Evolutionary conservation across 2,888 invertebrate genomes (phyloP).

Genomic region (Cantharis lateralis): DNA sequence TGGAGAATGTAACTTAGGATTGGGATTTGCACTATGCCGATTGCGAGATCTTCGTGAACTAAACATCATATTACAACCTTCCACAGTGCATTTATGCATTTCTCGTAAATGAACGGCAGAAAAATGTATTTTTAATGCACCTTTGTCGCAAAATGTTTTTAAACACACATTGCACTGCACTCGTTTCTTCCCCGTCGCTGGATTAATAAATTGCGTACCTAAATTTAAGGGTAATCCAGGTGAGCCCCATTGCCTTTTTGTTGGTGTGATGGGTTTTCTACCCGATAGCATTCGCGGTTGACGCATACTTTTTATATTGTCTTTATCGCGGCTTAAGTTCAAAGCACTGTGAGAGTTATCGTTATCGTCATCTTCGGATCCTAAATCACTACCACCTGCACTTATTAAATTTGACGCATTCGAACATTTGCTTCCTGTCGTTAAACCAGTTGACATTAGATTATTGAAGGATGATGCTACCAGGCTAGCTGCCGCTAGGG

Average conservation of each 20-base stretch:
- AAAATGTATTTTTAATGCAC: slow-evolving; percentile 98
- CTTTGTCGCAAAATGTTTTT: slow-evolving; percentile 99
- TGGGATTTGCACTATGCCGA: slow-evolving; percentile 96
- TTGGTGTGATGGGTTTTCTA: slow-evolving; percentile 72
- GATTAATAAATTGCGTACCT: slow-evolving; percentile 90
- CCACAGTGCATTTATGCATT: slow-evolving; percentile 99
- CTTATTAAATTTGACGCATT: slow-evolving; percentile 52
- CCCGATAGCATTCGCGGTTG: slow-evolving; percentile 56
- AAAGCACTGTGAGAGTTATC: slow-evolving; percentile 66
- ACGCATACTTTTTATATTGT: slow-evolving; percentile 56
- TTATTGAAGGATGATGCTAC: slow-evolving; percentile 67
- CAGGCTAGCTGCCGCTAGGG: slow-evolving; percentile 62
- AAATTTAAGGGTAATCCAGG: slow-evolving; percentile 78
- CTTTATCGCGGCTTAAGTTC: slow-evolving; percentile 65
- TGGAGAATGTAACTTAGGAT: slow-evolving; percentile 96
- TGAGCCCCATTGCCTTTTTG: slow-evolving; percentile 81
- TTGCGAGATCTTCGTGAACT: slow-evolving; percentile 95
- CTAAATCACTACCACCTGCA: slow-evolving; percentile 55
- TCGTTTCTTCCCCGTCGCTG: slow-evolving; percentile 92
- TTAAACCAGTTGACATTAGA: slow-evolving; percentile 59
- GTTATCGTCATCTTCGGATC: slow-evolving; percentile 64
- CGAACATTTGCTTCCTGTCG: slow-evolving; percentile 60
- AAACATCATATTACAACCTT: slow-evolving; percentile 99
- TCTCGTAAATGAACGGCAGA: slow-evolving; percentile 98
- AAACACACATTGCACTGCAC: slow-evolving; percentile 98